A percentile compares a stretch with the other conserved stretches of the same genome.
These are phyloP conservation scores for Hybognathus amarus DNA, from an alignment of 2,797 vertebrate species.

Conservation along the genomic window DNA sequence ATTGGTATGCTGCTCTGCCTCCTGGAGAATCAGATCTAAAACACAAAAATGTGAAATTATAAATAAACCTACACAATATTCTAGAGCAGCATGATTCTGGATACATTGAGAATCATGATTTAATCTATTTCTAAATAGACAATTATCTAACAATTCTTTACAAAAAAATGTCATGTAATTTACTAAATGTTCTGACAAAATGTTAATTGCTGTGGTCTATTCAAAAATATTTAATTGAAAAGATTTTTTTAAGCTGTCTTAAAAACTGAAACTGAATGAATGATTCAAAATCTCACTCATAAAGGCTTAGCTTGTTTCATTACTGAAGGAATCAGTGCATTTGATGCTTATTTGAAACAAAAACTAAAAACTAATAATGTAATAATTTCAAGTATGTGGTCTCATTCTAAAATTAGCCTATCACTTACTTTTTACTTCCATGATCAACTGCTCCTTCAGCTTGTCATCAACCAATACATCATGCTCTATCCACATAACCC, in stretches of 20 bases:
- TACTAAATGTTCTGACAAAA: no score
- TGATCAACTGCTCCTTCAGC: conserved; percentile 39
- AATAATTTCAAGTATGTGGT: neutral
- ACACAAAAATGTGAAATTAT: conserved; percentile 5
- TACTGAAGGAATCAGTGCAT: no score
- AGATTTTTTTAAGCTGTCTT: no score
- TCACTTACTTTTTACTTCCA: conserved; percentile 35
- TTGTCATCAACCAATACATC: neutral
- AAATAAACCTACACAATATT: conserved; percentile 20
- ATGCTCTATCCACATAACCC: neutral
- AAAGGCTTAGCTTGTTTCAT: no score
- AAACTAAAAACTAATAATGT: no score
- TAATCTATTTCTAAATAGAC: neutral
- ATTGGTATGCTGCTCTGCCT: neutral
- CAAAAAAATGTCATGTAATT: no score
- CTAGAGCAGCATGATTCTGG: conserved; percentile 8
- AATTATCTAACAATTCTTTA: no score
- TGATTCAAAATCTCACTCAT: no score
- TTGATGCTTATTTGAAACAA: no score
- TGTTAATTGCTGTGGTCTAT: no score
- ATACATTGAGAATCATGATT: neutral
- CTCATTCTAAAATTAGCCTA: conserved; percentile 13
- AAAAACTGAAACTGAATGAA: no score
- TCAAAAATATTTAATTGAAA: no score
- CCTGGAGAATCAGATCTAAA: conserved; percentile 10